A percentile compares a stretch with the other conserved stretches of the same genome.
phyloP scores from a whole-genome alignment of 1,140 invertebrate species.

The Notospermus geniculatus region DNA sequence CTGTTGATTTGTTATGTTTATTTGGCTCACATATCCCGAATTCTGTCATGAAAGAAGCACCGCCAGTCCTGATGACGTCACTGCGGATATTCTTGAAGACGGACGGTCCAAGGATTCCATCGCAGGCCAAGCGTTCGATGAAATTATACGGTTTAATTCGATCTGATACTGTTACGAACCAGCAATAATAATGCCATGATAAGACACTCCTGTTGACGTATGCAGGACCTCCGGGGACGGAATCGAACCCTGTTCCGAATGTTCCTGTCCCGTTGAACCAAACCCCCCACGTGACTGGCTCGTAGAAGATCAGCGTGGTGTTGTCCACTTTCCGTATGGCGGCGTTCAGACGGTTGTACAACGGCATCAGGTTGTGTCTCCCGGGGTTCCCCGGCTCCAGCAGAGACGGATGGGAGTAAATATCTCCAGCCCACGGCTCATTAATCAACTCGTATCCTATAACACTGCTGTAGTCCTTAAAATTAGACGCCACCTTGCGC shows the following conservation, averaged over 20 bases:
- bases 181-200: slow-evolving; percentile 39
- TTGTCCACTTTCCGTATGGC: slow-evolving; percentile 31
- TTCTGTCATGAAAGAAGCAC: slow-evolving; percentile 33
- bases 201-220: slow-evolving; percentile 23
- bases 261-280: slow-evolving; percentile 16
- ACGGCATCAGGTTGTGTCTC: slow-evolving; percentile 24
- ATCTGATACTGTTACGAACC: slow-evolving; percentile 17
- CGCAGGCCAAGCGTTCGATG: slow-evolving; percentile 26
- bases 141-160: slow-evolving; percentile 10
- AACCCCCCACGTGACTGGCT: slow-evolving; percentile 38
- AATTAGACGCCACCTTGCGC: slow-evolving; percentile 23
- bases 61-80: slow-evolving; percentile 24
- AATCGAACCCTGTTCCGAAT: slow-evolving; percentile 31
- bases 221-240: slow-evolving; percentile 28
- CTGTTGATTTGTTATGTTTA: slow-evolving; percentile 13
- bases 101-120: slow-evolving; percentile 21
- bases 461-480: slow-evolving; percentile 23
- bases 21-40: slow-evolving; percentile 34
- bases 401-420: slow-evolving; percentile 26
- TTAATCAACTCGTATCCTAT: slow-evolving; percentile 39
- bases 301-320: slow-evolving; percentile 33
- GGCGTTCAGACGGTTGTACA: slow-evolving; percentile 27
- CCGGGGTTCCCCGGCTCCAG: slow-evolving; percentile 33
- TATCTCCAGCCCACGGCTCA: slow-evolving; percentile 38
- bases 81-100: slow-evolving; percentile 16